Percentiles rank a stretch among this genome's conserved stretches.
These are phyloP conservation scores for Spermophilus dauricus DNA, from an alignment of 2,113 vertebrate species.

Conservation along the genomic window DNA sequence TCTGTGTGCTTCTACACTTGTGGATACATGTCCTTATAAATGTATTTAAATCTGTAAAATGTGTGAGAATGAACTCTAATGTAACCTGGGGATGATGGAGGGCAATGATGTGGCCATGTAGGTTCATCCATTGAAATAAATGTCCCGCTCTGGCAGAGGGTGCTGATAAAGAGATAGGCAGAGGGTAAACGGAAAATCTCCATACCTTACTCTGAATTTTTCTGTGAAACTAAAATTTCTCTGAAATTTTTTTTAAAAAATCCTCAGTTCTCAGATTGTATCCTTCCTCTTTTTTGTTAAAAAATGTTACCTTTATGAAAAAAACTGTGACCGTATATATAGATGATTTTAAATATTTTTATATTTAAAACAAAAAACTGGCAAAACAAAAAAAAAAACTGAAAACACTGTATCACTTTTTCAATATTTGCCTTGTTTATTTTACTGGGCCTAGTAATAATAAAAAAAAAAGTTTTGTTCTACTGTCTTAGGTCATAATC, in stretches of 20 bases:
- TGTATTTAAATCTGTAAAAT: not conserved
- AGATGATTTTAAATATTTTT: conserved; percentile 2
- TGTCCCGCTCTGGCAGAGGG: not conserved
- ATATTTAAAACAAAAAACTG: not conserved
- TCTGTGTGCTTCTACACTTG: not conserved
- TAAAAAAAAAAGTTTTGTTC: not conserved
- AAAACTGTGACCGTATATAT: not conserved
- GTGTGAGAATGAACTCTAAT: not conserved
- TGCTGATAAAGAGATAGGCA: not conserved
- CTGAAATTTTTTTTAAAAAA: not conserved
- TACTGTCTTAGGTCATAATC: not conserved
- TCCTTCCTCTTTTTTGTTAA: not conserved
- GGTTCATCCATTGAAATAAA: not conserved
- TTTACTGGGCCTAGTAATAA: not conserved
- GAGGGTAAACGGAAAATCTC: not conserved
- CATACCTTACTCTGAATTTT: not conserved
- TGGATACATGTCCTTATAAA: not conserved
- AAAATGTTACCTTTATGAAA: not conserved
- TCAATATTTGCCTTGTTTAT: not conserved
- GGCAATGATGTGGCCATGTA: not conserved
- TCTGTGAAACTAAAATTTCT: not conserved
- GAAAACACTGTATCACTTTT: not conserved
- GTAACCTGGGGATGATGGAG: not conserved
- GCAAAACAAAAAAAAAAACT: not conserved
- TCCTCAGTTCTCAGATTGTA: not conserved